Percentiles rank a stretch among this genome's conserved stretches.
These are phyloP conservation scores for Enteromius unitaeniatus DNA, from an alignment of 2,797 vertebrate species.

Conservation along the genomic window DNA sequence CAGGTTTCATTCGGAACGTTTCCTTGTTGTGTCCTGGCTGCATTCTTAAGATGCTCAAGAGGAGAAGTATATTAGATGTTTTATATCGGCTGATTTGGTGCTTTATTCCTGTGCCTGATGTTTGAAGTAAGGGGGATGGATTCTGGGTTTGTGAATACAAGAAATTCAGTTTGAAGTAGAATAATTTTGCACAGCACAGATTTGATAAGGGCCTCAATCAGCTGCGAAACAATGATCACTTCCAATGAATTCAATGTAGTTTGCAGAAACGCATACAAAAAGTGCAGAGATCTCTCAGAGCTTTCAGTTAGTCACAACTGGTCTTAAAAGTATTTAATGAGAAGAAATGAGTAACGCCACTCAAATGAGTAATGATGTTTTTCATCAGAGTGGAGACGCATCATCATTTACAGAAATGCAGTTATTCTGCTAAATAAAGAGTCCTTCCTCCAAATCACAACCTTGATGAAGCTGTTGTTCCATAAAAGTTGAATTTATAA, in stretches of 20 bases:
- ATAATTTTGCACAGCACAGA: background rate
- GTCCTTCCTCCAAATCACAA: background rate
- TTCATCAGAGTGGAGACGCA: background rate
- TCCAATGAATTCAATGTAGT: background rate
- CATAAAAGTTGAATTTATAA: constrained; percentile 5
- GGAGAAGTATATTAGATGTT: constrained; percentile 2
- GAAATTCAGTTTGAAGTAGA: background rate
- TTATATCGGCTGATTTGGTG: constrained; percentile 26
- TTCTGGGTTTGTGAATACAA: background rate
- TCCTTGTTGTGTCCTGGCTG: constrained; percentile 31
- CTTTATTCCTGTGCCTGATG: constrained; percentile 4
- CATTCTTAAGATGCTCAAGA: constrained; percentile 2
- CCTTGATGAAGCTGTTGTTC: constrained; percentile 3
- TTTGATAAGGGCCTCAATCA: background rate
- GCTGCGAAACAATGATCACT: background rate
- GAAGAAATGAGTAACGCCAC: background rate
- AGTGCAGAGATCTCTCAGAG: background rate
- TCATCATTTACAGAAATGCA: background rate
- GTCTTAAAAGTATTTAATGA: background rate
- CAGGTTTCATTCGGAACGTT: constrained; percentile 62
- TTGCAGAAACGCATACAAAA: background rate
- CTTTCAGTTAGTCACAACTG: background rate
- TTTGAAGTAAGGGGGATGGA: background rate
- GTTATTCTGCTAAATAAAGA: constrained; percentile 26
- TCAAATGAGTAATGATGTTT: background rate